Percentiles rank a stretch among this genome's conserved stretches.
Conservation (phyloP, 1,140 invertebrate genomes). For the Drosophila erecta region DNA sequence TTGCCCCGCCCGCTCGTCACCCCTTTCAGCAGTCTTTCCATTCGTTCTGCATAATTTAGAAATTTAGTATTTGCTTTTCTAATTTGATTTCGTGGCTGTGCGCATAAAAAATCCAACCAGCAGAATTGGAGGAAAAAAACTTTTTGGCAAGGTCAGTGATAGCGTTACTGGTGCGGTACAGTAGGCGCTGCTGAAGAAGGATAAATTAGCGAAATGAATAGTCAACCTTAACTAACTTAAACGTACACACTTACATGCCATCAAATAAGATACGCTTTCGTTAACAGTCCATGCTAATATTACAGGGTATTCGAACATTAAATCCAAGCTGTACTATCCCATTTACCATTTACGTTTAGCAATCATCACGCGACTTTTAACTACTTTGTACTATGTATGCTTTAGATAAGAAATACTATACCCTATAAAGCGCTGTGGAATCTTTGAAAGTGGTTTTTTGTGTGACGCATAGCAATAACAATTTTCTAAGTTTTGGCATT, state of each 20-base stretch:
- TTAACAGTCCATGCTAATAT: background rate
- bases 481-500: background rate
- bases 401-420: conserved; percentile 1
- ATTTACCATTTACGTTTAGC: background rate
- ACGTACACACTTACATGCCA: too few species aligned
- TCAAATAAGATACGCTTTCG: background rate
- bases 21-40: conserved; percentile 18
- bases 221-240: too few species aligned
- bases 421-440: background rate
- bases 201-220: too few species aligned
- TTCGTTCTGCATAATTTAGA: conserved; percentile 58
- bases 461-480: background rate
- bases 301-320: background rate
- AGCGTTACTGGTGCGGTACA: conserved; percentile 38
- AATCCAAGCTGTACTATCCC: background rate
- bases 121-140: conserved; percentile 11
- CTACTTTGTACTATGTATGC: background rate
- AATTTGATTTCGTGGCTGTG: conserved; percentile 63
- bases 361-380: conserved; percentile 10
- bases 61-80: conserved; percentile 72
- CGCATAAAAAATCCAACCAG: conserved; percentile 36
- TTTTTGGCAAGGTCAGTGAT: conserved; percentile 77
- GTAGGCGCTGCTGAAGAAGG: background rate
- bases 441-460: background rate
- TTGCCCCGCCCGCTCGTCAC: background rate